A percentile compares a stretch with the other conserved stretches of the same genome.
phyloP scores from a whole-genome alignment of 2,113 vertebrate genomes.

The Phylloscopus trochilus region DNA sequence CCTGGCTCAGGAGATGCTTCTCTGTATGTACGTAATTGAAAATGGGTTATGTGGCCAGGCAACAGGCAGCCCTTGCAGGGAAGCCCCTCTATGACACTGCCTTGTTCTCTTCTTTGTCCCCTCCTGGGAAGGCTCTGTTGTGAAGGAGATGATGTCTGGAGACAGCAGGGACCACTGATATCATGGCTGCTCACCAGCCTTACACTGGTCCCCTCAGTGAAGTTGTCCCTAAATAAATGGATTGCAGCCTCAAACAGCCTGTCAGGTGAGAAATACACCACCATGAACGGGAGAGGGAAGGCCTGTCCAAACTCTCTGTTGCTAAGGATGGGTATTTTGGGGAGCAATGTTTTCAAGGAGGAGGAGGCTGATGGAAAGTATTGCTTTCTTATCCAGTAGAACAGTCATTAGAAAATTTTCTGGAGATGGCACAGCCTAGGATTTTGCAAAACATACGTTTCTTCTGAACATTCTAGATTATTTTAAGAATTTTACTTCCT shows the following conservation, averaged over 20 bases:
- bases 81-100: fast-evolving
- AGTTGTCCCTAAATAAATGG: neutral
- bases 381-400: neutral
- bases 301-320: neutral
- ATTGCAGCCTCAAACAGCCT: neutral
- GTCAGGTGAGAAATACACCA: neutral
- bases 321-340: neutral
- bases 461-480: neutral
- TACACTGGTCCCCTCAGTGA: neutral
- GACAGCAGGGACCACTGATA: neutral
- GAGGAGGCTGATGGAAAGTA: neutral
- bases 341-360: neutral
- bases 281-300: neutral
- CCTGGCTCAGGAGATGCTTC: neutral
- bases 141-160: neutral
- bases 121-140: neutral
- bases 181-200: neutral
- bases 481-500: neutral
- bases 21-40: neutral
- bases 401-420: neutral
- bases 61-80: neutral
- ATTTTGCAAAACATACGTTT: neutral
- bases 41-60: neutral
- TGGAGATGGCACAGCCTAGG: neutral
- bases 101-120: neutral